Evolutionary conservation across 2,888 invertebrate genomes (phyloP), one percentile per base, ranked within the genome.

Genomic region (Imbricaverruca yamaguchii): DNA sequence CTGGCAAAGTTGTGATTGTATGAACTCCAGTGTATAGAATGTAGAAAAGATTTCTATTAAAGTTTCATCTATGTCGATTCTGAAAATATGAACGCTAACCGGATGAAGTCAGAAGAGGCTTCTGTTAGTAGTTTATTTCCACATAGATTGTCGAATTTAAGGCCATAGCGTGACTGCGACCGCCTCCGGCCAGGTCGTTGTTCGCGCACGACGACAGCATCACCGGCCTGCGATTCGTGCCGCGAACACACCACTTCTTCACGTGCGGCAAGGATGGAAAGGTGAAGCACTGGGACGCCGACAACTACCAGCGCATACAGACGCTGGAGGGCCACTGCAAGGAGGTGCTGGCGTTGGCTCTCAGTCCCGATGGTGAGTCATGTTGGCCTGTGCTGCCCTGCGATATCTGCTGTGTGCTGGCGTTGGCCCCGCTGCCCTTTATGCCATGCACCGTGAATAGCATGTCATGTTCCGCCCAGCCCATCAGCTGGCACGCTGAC

Each of bases 201-300:
- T 59, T 56, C 87, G 98, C 97, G 0, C 98, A 99, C 87, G 96
- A 98, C 85, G 97, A 97, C 87, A 94, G 97, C 0, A 92, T 99
- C 15, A 96, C 95, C 82, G 91, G 93, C 61, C 87, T 98, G 61
- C 92, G 93, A 85, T 99, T 99, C 86, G 92, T 97, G 39, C 94
- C 95, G 0, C 92, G 91, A 84, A 97, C 96, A 8, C 98, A 98
- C 87, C 92, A 96, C 87, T 93, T 98, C 86, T 98, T 98, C 87
- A 94, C 96, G 0, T 92, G 93, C 53, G 95, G 96, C 0, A 97
- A 95, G 87, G 98, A 99, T 87, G 96, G 96, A 0, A 93, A 92
- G 86, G 90, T 99, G 4, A 98, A 97, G 87, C 93, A 98, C 86
- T 99, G 99, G 98, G 98, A 99, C 87, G 97, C 92, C 0, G 97